phyloP scores from a whole-genome alignment of 2,797 vertebrate species.

The Rhadinocentrus ornatus region DNA sequence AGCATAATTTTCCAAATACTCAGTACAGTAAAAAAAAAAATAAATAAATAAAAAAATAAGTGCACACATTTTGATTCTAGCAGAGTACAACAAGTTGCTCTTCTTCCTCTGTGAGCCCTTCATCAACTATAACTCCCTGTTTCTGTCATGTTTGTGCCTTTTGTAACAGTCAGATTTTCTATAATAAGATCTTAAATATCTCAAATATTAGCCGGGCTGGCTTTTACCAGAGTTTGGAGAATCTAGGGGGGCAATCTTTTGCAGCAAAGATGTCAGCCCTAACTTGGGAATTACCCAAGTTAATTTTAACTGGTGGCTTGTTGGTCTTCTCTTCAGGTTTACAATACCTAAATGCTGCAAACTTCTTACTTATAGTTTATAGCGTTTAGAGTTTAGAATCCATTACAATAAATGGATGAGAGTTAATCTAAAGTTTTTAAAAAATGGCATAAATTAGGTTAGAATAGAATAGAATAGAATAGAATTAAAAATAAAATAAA shows the following conservation, averaged over 20 bases:
- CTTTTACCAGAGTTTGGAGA: neutral
- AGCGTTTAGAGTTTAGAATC: neutral
- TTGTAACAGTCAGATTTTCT: conserved; percentile 17
- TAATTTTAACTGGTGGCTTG: neutral
- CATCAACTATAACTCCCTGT: conserved; percentile 29
- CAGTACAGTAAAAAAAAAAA: no score
- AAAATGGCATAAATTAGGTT: no score
- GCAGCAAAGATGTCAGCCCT: neutral
- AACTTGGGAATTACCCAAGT: conserved; percentile 11
- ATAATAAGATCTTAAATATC: neutral
- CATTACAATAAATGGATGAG: neutral
- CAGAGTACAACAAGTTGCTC: conserved; percentile 3
- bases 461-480: no score
- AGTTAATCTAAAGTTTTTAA: no score
- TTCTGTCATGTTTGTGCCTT: conserved; percentile 5
- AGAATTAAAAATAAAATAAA: no score
- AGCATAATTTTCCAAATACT: neutral
- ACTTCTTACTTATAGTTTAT: neutral
- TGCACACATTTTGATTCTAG: conserved; percentile 15
- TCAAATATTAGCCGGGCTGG: neutral
- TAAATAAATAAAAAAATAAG: neutral
- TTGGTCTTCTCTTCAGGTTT: neutral
- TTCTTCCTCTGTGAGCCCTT: conserved; percentile 21
- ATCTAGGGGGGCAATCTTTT: neutral
- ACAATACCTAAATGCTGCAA: neutral